These are phyloP conservation scores for Muscidifurax raptorellus DNA, from an alignment of 1,140 invertebrate genomes.

Conservation along the genomic window DNA sequence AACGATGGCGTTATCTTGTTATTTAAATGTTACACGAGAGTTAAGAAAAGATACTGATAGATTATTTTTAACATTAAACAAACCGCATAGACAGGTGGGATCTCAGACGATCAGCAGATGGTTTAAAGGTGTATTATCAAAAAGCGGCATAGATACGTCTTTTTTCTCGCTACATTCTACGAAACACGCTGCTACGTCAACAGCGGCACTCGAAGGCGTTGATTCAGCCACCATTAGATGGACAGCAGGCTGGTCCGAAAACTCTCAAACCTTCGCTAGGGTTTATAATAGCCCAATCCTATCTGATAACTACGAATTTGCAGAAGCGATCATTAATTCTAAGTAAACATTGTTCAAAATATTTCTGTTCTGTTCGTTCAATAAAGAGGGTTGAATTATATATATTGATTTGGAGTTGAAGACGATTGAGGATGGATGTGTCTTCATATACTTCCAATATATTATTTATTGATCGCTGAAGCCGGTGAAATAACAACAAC, in stretches of 20 bases:
- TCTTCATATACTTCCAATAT: too few species aligned
- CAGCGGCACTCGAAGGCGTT: slow-evolving; percentile 23
- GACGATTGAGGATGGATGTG: too few species aligned
- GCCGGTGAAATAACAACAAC: too few species aligned
- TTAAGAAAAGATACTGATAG: not conserved
- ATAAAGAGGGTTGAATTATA: not conserved
- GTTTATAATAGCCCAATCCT: slow-evolving; percentile 44
- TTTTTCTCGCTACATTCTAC: slow-evolving; percentile 47
- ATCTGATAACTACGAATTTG: slow-evolving; percentile 12
- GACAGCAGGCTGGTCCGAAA: slow-evolving; percentile 46
- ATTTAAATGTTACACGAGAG: slow-evolving; percentile 27
- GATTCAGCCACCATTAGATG: slow-evolving; percentile 44
- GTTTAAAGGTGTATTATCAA: slow-evolving; percentile 30
- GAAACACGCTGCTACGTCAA: slow-evolving; percentile 44
- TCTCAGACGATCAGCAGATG: slow-evolving; percentile 48
- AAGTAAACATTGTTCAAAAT: not conserved
- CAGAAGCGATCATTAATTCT: not conserved
- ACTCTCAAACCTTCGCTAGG: slow-evolving; percentile 38
- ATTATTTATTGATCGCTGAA: too few species aligned
- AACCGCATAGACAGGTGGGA: slow-evolving; percentile 20
- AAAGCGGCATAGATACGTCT: slow-evolving; percentile 45
- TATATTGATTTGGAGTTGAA: too few species aligned
- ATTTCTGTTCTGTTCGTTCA: not conserved
- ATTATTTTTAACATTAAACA: slow-evolving; percentile 45
- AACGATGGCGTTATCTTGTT: slow-evolving; percentile 6